Evolutionary conservation across 2,113 vertebrate species (phyloP), one percentile per base, ranked within the genome.

Genomic region (Gymnorhina tibicen): DNA sequence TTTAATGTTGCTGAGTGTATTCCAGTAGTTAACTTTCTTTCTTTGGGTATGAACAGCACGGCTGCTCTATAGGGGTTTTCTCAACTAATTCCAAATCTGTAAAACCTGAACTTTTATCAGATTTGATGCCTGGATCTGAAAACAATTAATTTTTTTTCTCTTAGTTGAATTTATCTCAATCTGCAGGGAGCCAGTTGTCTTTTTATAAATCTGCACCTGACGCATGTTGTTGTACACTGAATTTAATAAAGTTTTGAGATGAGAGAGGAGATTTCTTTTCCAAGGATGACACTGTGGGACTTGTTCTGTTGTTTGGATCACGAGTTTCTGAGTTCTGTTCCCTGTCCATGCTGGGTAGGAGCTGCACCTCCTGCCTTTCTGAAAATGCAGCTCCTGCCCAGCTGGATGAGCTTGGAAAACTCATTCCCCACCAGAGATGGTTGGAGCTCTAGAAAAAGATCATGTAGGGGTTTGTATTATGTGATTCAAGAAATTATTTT

Each of bases 1-100:
- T 95, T 92, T 95, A 83, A 97, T 93, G 79, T 64, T 78, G 81
- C 39, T 95, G 90, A 94, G 53, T 81, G 12, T 60, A 81, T 93
- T 93, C 41, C 68, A 85, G 83, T 9, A 68, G 86, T 33, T 55
- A 72, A 93, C 62, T 85, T 89, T 85, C 76, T 84, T 94, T 46
- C 60, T 85, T 66, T 91, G 82, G 47, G 5, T 88, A 23, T 47
- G 53, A 88, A 50, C 44, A 79, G 22, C 52, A 67, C 6, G 62
- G 68, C 42, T 78, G 69, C 47, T 86, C 49, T 32, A 46, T 28
- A 78, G 85, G 47, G 92, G 47, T 70, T 96, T 95, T 90, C 79
- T 91, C 64, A 90, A 63, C 11, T 33, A 66, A 86, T 84, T 91
- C 47, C 27, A 86, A 90, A 92, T 87, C 56, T 90, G 39, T 52